These are phyloP conservation scores for Epinephelus moara DNA, from an alignment of 2,113 vertebrate species.

Conservation along the genomic window DNA sequence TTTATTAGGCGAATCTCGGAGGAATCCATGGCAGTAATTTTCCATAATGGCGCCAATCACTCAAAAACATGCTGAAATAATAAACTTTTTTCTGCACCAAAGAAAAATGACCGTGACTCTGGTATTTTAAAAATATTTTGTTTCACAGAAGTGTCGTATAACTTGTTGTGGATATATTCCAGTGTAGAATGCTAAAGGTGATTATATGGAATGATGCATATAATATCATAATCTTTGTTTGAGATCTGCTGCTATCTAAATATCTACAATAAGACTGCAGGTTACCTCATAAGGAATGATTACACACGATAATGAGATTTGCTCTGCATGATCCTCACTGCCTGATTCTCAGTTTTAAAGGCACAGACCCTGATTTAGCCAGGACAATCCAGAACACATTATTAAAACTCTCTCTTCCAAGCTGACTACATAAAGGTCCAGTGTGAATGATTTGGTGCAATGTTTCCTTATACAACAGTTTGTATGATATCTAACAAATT, in stretches of 20 bases:
- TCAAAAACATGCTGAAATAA: not conserved
- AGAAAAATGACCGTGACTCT: not conserved
- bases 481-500: no score
- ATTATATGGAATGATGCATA: not conserved
- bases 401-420: not conserved
- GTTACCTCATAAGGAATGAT: not conserved
- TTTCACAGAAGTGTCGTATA: no score
- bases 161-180: not conserved
- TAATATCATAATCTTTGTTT: not conserved
- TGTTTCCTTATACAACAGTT: no score
- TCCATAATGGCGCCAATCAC: not conserved
- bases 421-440: not conserved
- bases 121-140: not conserved
- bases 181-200: not conserved
- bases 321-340: not conserved
- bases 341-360: not conserved
- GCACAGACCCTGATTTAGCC: not conserved
- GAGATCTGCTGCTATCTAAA: not conserved
- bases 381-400: not conserved
- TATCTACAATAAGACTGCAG: not conserved
- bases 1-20: conserved; percentile 5
- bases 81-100: not conserved
- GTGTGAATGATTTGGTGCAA: no score
- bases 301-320: not conserved
- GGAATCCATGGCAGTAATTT: not conserved